Conservation (phyloP, 2,888 invertebrate genomes). For the Drepana falcataria region DNA sequence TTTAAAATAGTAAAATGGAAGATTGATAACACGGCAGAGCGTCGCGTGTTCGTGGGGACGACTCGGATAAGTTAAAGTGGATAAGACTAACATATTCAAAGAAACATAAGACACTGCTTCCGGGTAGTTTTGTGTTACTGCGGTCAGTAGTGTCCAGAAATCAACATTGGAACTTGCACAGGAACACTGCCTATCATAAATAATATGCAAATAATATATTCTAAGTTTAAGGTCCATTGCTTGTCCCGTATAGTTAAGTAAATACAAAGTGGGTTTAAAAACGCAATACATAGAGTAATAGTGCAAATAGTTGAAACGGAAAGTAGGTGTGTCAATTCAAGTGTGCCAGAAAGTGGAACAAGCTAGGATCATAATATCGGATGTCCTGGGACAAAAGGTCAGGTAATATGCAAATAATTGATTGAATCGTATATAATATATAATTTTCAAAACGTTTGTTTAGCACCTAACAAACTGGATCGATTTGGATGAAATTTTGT, state of each 20-base stretch:
- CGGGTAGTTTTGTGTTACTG: not conserved
- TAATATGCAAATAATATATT: no score
- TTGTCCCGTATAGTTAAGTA: no score
- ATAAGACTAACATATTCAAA: slow-evolving; percentile 16
- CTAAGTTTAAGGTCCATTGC: not conserved
- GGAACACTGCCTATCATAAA: no score
- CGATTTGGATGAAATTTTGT: no score
- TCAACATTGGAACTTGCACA: no score
- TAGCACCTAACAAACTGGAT: no score
- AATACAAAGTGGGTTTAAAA: not conserved
- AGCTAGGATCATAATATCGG: not conserved
- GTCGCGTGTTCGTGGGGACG: slow-evolving; percentile 50
- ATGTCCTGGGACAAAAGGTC: not conserved
- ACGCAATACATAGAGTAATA: slow-evolving; percentile 8
- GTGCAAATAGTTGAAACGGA: slow-evolving; percentile 6
- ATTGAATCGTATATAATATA: no score
- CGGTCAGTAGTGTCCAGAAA: no score
- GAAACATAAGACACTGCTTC: not conserved
- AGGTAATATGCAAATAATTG: no score
- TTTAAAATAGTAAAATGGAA: slow-evolving; percentile 56
- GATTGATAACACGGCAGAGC: slow-evolving; percentile 66
- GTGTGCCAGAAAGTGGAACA: slow-evolving; percentile 17
- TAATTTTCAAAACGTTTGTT: no score
- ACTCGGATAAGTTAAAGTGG: slow-evolving; percentile 29
- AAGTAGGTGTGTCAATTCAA: slow-evolving; percentile 15